Base-by-base conservation (phyloP, 2,113 vertebrate genomes). In the Colistium nudipinnis region DNA sequence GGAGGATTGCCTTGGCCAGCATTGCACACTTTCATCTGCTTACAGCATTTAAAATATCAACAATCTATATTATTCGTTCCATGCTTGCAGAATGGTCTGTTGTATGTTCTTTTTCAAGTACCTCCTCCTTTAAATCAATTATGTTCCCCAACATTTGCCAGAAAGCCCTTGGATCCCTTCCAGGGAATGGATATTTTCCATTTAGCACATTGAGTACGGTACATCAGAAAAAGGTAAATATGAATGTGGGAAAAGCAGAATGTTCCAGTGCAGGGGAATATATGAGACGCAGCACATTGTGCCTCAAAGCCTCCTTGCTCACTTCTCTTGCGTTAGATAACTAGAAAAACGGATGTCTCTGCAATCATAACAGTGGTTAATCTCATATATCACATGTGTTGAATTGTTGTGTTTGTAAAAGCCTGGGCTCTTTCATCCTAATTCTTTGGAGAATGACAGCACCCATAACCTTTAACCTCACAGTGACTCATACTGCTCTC, bases 241-340 rank as follows among this genome's bases (percentile, higher is more conserved):
- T 45, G 52, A 49, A 30, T 14, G 24, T 41, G 67, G 33, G 11
- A 11, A 41, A 31, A 35, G 20, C 28, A 25, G 36, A 55, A 43
- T 41, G 30, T 68, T 25, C 16, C 43, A 30, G 8, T n/a, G 10
- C 12, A 11, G 24, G 14, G 7, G 25, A 28, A 36, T 39, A 39
- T 12, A 25, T 31, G 4, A 25, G 31, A 38, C 12, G 63, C 19
- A 35, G 44, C 22, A n/a, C n/a, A n/a, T n/a, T n/a, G n/a, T n/a
- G n/a, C n/a, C n/a, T n/a, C n/a, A n/a, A 6, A 12, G 20, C 13
- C 27, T 52, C 39, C 47, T 0, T 38, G 66, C 30, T 20, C 59
- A 39, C 66, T 9, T 3, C 10, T 47, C n/a, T 45, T 53, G 53
- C 38, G 31, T n/a, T n/a, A 70, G 27, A 44, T 62, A 75, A 75